These are phyloP conservation scores for Synanthedon tipuliformis DNA, from an alignment of 2,888 invertebrate genomes.

Conservation along the genomic window DNA sequence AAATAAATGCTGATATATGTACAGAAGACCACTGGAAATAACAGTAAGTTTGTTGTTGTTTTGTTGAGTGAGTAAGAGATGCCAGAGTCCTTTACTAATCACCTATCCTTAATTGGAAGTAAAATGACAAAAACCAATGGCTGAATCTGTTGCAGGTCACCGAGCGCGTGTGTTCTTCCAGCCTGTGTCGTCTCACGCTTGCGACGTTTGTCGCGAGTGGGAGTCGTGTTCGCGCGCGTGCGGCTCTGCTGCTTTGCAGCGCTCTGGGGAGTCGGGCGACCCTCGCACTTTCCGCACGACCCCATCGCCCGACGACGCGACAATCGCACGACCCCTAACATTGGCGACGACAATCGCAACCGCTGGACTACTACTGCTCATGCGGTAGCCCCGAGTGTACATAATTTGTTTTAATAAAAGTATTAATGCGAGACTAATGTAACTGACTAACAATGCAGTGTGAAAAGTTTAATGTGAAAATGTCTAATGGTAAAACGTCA, in stretches of 20 bases:
- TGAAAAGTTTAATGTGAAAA: too few relatives aligned
- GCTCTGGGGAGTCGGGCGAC: conserved; percentile 2
- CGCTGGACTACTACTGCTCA: conserved; percentile 6
- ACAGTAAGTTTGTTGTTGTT: too few relatives aligned
- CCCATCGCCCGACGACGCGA: conserved; percentile 4
- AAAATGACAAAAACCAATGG: not conserved
- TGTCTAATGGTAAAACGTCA: too few relatives aligned
- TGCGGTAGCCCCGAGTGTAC: not conserved
- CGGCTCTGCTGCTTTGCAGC: conserved; percentile 35
- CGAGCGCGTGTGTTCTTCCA: conserved; percentile 87
- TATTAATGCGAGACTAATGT: too few relatives aligned
- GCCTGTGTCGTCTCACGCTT: conserved; percentile 75
- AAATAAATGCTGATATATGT: too few relatives aligned
- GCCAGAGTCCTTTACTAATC: too few relatives aligned
- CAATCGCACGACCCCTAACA: conserved; percentile 3
- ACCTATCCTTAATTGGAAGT: not conserved
- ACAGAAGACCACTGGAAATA: too few relatives aligned
- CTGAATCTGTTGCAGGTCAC: conserved; percentile 69
- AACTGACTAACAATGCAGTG: too few relatives aligned
- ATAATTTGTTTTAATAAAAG: too few relatives aligned
- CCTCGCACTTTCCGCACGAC: conserved; percentile 5
- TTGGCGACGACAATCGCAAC: conserved; percentile 2
- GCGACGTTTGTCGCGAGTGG: conserved; percentile 83
- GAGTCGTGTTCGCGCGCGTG: conserved; percentile 50
- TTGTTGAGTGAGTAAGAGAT: too few relatives aligned